phyloP scores from a whole-genome alignment of 2,888 invertebrate genomes.

The Eristalis tenax region DNA sequence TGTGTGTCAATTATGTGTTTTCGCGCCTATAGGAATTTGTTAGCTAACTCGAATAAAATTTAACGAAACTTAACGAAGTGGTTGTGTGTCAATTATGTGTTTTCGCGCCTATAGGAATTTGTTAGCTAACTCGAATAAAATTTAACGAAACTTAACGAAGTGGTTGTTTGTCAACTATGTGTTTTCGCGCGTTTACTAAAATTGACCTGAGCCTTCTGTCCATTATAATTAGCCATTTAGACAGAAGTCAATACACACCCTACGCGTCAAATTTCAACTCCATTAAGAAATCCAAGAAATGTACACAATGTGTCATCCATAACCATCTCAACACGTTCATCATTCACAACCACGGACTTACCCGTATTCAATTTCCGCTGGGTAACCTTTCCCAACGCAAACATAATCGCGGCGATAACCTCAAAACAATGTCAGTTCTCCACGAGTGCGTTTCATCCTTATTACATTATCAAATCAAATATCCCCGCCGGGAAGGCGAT shows the following conservation, averaged over 20 bases:
- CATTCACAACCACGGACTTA: background rate
- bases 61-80: no score
- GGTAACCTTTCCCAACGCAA: background rate
- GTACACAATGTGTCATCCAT: background rate
- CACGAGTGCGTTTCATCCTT: conserved; percentile 1
- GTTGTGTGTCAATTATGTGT: no score
- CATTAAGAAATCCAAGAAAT: background rate
- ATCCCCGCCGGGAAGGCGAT: background rate
- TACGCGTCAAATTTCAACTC: background rate
- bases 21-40: no score
- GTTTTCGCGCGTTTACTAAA: no score
- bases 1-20: no score
- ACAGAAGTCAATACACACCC: background rate
- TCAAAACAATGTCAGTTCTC: background rate
- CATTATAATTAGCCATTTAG: no score
- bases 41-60: no score
- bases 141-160: no score
- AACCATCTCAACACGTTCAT: background rate
- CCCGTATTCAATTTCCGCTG: background rate
- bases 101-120: no score
- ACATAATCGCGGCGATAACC: background rate
- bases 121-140: no score
- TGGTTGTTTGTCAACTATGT: no score
- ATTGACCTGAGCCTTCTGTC: no score
- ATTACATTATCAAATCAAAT: conserved; percentile 11